Conservation (phyloP, 2,113 vertebrate genomes). For the Chamaea fasciata region DNA sequence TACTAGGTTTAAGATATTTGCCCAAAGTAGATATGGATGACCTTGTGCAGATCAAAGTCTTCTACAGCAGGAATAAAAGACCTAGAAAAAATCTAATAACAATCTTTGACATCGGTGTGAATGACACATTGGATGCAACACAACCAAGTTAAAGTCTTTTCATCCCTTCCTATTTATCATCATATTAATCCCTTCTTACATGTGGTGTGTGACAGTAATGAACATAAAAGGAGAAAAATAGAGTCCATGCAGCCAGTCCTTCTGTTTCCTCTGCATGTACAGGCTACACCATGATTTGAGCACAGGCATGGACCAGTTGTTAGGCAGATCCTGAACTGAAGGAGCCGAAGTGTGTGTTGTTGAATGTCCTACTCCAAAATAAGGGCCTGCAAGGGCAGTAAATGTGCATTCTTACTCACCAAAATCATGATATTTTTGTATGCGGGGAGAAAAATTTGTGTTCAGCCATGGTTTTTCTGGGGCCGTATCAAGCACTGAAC, state of each 20-base stretch:
- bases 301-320: neutral
- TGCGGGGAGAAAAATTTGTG: neutral
- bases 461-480: neutral
- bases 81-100: neutral
- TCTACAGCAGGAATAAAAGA: neutral
- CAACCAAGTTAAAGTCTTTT: neutral
- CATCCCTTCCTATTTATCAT: neutral
- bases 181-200: neutral
- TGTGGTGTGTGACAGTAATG: neutral
- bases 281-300: neutral
- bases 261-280: neutral
- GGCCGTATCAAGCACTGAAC: neutral
- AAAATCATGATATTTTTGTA: neutral
- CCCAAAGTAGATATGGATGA: neutral
- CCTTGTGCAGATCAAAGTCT: neutral
- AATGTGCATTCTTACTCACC: neutral
- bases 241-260: neutral
- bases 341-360: neutral
- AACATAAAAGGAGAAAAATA: neutral
- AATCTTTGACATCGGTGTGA: neutral
- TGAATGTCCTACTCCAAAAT: neutral
- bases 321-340: neutral
- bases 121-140: neutral
- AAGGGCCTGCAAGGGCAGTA: neutral
- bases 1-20: neutral